Base-by-base conservation (phyloP, 2,113 vertebrate genomes). In the Takifugu bimaculatus region DNA sequence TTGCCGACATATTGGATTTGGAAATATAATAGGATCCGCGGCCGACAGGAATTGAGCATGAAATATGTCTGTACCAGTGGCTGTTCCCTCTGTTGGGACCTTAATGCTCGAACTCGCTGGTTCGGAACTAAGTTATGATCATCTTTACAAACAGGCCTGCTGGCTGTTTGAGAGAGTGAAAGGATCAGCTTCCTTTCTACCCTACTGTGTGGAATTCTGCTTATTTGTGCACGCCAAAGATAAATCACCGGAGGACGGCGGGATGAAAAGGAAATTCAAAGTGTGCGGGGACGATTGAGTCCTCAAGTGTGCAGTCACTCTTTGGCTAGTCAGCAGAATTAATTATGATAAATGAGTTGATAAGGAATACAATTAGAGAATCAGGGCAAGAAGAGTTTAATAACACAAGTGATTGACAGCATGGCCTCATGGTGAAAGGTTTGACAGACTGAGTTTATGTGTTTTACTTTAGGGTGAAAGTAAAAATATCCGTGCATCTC, bases 11-110 rank as follows among this genome's bases (percentile, higher is more conserved):
- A 65, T 78, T 66, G 39, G 49, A 76, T 80, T 64, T 65, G 26
- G 60, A 60, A 69, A 75, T 57, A 54, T 69, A 80, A 81, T 71
- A 59, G 32, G 13, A 83, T 76, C 63, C 62, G 55, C 48, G 25
- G 9, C 61, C 60, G 44, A 63, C 26, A 51, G 53, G 43, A 71
- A 42, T 74, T 6, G 26, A 32, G 70, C 70, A 56, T 79, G 53
- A 75, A 75, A 68, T 70, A 68, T 74, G 54, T 65, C 60, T 68
- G 42, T 68, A 48, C 65, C 35, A 57, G 51, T 60, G 57, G 59
- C 42, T 66, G 59, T 52, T 74, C 49, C 47, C 42, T 65, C 57
- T 32, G 0, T 13, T 59, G 39, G 52, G 60, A 74, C 53, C 26
- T 13, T 3, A 5, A 10, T 14, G 48, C 48, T 60, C 32, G 50